Percentiles rank a stretch among this genome's conserved stretches.
These are phyloP conservation scores for Aporrectodea caliginosa DNA, from an alignment of 1,140 invertebrate species.

Conservation along the genomic window DNA sequence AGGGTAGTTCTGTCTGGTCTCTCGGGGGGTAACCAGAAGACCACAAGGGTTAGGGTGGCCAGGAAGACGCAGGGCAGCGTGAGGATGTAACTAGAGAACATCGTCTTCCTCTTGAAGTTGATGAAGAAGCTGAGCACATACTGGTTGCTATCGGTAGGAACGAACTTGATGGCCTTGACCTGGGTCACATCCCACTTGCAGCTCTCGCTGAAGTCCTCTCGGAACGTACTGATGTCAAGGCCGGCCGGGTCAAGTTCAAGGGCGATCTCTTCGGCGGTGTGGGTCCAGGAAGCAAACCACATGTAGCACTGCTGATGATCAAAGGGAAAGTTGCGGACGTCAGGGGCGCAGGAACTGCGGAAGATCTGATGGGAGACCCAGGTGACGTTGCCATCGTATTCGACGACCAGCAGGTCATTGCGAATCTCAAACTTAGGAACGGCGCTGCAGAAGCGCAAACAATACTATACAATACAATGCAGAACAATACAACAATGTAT, in stretches of 20 bases:
- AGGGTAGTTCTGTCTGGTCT: constrained; percentile 36
- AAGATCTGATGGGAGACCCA: constrained; percentile 45
- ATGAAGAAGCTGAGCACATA: constrained; percentile 26
- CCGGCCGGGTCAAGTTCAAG: not conserved
- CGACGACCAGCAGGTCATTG: not conserved
- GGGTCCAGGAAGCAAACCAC: constrained; percentile 90
- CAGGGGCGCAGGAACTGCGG: constrained; percentile 58
- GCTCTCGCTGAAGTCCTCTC: constrained; percentile 16
- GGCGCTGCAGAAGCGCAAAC: not conserved
- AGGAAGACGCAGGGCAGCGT: constrained; percentile 37
- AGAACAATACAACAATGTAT: not conserved
- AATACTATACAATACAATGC: no score
- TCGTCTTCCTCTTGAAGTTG: constrained; percentile 26
- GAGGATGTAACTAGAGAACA: constrained; percentile 36
- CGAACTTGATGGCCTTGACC: not conserved
- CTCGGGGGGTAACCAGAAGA: constrained; percentile 39
- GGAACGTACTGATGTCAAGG: not conserved
- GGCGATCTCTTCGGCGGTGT: constrained; percentile 71
- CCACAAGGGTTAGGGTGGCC: constrained; percentile 36
- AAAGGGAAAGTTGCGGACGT: constrained; percentile 59
- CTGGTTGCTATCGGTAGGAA: constrained; percentile 16
- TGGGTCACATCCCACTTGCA: constrained; percentile 13
- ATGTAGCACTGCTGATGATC: constrained; percentile 58
- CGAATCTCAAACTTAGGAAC: not conserved
- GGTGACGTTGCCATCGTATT: not conserved